A percentile compares a stretch with the other conserved stretches of the same genome.
These are phyloP conservation scores for Lerista edwardsae DNA, from an alignment of 2,797 vertebrate genomes.

Conservation along the genomic window DNA sequence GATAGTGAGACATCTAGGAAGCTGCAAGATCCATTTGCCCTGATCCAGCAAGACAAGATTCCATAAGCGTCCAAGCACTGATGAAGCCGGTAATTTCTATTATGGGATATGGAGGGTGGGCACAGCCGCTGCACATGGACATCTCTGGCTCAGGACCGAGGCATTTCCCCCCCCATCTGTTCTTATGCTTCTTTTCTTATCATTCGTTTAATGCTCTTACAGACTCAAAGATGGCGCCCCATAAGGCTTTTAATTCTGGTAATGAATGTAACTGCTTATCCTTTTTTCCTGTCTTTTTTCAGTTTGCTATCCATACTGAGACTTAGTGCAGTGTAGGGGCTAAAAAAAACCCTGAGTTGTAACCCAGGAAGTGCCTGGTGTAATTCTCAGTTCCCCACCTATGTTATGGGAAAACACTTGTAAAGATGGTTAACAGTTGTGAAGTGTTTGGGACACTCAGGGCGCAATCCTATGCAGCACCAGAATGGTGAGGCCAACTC, in stretches of 20 bases:
- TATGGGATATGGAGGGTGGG: no score
- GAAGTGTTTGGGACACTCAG: background rate
- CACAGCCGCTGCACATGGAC: background rate
- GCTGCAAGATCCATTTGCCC: background rate
- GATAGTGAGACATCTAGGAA: background rate
- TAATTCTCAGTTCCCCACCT: background rate
- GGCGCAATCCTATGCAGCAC: no score
- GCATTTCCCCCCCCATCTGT: constrained; percentile 32
- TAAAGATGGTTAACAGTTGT: background rate
- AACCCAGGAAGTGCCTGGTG: background rate
- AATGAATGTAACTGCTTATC: constrained; percentile 30
- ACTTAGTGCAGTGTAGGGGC: background rate
- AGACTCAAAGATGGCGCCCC: constrained; percentile 48
- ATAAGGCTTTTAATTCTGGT: constrained; percentile 46
- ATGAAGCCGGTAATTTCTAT: background rate
- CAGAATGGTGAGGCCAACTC: no score
- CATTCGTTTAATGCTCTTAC: constrained; percentile 39
- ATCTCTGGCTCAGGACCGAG: background rate
- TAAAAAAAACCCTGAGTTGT: background rate
- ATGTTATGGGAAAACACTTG: background rate
- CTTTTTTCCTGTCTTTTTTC: constrained; percentile 15
- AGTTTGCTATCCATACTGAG: constrained; percentile 27
- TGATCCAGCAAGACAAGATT: background rate
- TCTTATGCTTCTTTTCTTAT: constrained; percentile 39
- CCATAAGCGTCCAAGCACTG: no score